Evolutionary conservation across 2,888 invertebrate species (phyloP).

Genomic region (Calameuta pallipes): DNA sequence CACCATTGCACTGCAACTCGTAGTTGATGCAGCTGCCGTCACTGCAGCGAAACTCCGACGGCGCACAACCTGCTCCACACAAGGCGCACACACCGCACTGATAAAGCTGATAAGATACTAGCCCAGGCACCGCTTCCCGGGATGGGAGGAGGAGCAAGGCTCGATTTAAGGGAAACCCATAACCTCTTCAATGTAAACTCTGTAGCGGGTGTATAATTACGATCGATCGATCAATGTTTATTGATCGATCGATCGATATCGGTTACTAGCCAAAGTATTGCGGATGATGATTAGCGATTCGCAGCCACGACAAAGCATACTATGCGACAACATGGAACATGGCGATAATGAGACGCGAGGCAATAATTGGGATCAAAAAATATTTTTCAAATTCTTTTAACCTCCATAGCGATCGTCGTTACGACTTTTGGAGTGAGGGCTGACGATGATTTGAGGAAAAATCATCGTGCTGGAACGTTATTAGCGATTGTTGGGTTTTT

Average conservation of each 20-base stretch:
- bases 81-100: constrained; percentile 62
- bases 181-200: neutral
- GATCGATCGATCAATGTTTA: neutral
- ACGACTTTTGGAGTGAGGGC: neutral
- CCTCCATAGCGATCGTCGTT: neutral
- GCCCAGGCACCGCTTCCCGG: neutral
- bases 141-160: neutral
- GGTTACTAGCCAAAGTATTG: neutral
- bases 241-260: neutral
- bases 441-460: neutral
- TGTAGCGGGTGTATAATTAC: neutral
- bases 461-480: neutral
- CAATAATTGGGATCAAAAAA: neutral
- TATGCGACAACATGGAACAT: neutral
- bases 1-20: constrained; percentile 71
- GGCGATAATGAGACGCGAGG: neutral
- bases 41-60: constrained; percentile 68
- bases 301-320: neutral
- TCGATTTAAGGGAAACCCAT: neutral
- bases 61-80: constrained; percentile 67
- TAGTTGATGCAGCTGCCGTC: constrained; percentile 72
- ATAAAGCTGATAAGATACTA: constrained; percentile 35
- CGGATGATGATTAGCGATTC: neutral
- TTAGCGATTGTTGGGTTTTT: neutral
- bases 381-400: neutral